These are phyloP conservation scores for Parazoanthus atlanticus DNA, from an alignment of 92 coral and sea anemone genomes.

Conservation along the genomic window DNA sequence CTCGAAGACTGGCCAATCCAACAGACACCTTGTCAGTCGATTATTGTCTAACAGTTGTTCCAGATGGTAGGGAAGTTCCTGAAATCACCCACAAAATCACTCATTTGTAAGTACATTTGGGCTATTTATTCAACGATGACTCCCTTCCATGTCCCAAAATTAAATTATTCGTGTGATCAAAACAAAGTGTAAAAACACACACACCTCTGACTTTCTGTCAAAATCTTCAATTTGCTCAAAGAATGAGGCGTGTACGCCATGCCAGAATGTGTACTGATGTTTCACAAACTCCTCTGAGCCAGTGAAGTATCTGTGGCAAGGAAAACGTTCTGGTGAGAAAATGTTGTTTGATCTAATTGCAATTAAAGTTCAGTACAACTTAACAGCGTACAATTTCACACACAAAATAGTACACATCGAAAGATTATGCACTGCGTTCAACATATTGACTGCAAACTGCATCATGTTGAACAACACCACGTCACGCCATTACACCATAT, in stretches of 20 bases:
- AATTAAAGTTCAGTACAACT: no score
- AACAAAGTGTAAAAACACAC: background rate
- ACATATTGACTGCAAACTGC: no score
- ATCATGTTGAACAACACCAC: no score
- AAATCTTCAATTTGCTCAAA: slow-evolving; percentile 92
- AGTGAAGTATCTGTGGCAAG: slow-evolving; percentile 73
- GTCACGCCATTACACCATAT: no score
- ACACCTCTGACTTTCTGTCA: slow-evolving; percentile 96
- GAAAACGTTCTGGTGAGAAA: background rate
- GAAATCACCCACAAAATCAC: background rate
- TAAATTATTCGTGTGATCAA: background rate
- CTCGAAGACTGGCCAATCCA: slow-evolving; percentile 96
- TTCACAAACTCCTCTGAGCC: slow-evolving; percentile 84
- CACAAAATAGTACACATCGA: no score
- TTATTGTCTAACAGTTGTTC: slow-evolving; percentile 96
- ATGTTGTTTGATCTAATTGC: background rate
- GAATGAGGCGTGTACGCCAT: slow-evolving; percentile 93
- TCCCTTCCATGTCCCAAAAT: background rate
- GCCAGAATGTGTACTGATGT: slow-evolving; percentile 98
- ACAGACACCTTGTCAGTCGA: slow-evolving; percentile 94
- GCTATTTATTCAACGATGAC: background rate
- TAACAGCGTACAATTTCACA: no score
- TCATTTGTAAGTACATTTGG: background rate
- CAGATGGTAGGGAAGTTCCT: slow-evolving; percentile 97
- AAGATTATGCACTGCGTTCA: no score